These are phyloP conservation scores for Sebastes dallii DNA, from an alignment of 2,797 vertebrate species.

Conservation along the genomic window DNA sequence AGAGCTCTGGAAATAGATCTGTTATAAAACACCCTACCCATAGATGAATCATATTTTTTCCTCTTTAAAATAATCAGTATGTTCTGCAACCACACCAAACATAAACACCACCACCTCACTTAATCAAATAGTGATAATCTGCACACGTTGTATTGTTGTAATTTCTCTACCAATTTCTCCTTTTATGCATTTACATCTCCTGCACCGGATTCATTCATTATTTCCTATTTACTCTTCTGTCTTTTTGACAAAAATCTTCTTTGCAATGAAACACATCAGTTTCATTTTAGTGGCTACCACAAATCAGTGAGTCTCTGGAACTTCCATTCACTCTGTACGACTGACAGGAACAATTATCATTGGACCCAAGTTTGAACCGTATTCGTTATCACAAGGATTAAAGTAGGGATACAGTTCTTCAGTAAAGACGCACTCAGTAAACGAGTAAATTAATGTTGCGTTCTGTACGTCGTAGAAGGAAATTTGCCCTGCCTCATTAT, in stretches of 20 bases:
- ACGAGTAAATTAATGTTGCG: slow-evolving; percentile 34
- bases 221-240: neutral
- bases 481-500: slow-evolving; percentile 26
- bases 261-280: neutral
- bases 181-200: neutral
- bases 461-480: slow-evolving; percentile 51
- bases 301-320: neutral
- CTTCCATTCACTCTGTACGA: neutral
- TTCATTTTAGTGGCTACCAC: neutral
- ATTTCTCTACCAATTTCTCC: neutral
- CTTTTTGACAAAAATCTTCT: neutral
- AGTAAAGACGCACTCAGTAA: slow-evolving; percentile 36
- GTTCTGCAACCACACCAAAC: neutral
- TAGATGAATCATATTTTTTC: too few species aligned
- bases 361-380: slow-evolving; percentile 51
- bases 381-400: slow-evolving; percentile 67
- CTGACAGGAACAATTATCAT: slow-evolving; percentile 53
- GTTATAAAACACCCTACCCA: neutral
- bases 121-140: neutral
- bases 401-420: slow-evolving; percentile 62
- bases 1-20: neutral
- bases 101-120: neutral
- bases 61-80: neutral
- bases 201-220: neutral
- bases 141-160: neutral